Evolutionary conservation across 2,888 invertebrate genomes (phyloP).

Genomic region (Drosophila trichaetosa): DNA sequence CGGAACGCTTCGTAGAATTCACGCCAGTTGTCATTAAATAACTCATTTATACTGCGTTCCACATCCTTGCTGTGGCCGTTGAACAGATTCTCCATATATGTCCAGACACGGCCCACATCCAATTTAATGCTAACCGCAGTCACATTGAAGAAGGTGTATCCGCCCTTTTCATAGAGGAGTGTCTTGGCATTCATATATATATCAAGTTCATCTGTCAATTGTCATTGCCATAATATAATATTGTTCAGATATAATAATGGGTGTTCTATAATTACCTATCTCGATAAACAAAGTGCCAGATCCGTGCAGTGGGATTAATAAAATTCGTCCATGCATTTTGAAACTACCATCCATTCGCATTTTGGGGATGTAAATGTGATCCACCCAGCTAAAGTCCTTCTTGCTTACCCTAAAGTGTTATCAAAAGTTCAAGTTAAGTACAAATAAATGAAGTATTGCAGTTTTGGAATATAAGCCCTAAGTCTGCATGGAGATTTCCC

Average conservation of each 20-base stretch:
- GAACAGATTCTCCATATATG: conserved; percentile 89
- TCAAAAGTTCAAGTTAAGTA: neutral
- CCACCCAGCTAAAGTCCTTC: conserved; percentile 89
- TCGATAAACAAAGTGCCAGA: conserved; percentile 87
- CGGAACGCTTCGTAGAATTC: conserved; percentile 89
- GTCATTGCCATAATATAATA: neutral
- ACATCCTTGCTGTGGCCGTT: conserved; percentile 90
- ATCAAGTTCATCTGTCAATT: conserved; percentile 87
- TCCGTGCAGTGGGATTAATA: conserved; percentile 89
- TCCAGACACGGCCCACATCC: conserved; percentile 87
- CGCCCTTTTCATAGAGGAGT: conserved; percentile 87
- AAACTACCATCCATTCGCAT: conserved; percentile 89
- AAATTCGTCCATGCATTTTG: conserved; percentile 88
- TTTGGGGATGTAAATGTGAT: conserved; percentile 88
- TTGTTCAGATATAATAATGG: neutral
- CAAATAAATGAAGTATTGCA: neutral
- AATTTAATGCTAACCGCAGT: conserved; percentile 88
- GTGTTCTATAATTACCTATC: conserved; percentile 86
- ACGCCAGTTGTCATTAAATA: conserved; percentile 90
- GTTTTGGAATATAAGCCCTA: neutral
- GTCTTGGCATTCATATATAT: conserved; percentile 88
- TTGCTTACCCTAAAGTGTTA: conserved; percentile 87
- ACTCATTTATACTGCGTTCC: conserved; percentile 90
- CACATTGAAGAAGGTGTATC: conserved; percentile 89
- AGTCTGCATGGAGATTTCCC: neutral